Percentiles rank a stretch among this genome's conserved stretches.
phyloP scores from a whole-genome alignment of 1,140 invertebrate species.

The Zaprionus ornatus region DNA sequence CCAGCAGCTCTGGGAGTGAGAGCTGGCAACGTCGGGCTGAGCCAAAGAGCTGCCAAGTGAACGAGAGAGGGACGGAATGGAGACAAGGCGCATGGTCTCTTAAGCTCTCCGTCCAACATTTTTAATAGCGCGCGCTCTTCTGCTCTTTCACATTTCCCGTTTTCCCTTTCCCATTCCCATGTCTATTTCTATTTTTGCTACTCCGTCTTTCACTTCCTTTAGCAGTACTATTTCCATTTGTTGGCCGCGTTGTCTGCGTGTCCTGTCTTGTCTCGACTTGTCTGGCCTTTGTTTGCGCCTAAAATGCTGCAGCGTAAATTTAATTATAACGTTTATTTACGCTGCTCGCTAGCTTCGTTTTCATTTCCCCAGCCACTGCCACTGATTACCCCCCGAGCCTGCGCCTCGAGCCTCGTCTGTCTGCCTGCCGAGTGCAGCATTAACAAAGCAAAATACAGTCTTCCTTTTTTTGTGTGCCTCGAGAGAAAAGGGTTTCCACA shows the following conservation, averaged over 20 bases:
- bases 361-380: slow-evolving; percentile 6
- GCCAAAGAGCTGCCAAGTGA: slow-evolving; percentile 10
- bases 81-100: slow-evolving; percentile 59
- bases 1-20: slow-evolving; percentile 7
- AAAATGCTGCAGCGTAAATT: slow-evolving; percentile 62
- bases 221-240: slow-evolving; percentile 15
- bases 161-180: not conserved
- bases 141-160: slow-evolving; percentile 1
- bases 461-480: not conserved
- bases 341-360: slow-evolving; percentile 13
- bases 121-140: slow-evolving; percentile 26
- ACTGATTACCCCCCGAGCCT: slow-evolving; percentile 26
- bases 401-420: not conserved
- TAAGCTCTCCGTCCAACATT: slow-evolving; percentile 37
- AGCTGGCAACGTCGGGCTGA: not conserved
- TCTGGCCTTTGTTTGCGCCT: slow-evolving; percentile 59
- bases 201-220: not conserved
- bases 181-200: slow-evolving; percentile 10
- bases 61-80: slow-evolving; percentile 39
- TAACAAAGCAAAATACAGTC: slow-evolving; percentile 15
- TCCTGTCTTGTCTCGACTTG: slow-evolving; percentile 32
- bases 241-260: slow-evolving; percentile 7
- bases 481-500: slow-evolving; percentile 19
- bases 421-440: not conserved
- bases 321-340: slow-evolving; percentile 75